Percentiles rank a stretch among this genome's conserved stretches.
Evolutionary conservation across 2,113 vertebrate species (phyloP).

Genomic region (Chaetodon trifascialis): DNA sequence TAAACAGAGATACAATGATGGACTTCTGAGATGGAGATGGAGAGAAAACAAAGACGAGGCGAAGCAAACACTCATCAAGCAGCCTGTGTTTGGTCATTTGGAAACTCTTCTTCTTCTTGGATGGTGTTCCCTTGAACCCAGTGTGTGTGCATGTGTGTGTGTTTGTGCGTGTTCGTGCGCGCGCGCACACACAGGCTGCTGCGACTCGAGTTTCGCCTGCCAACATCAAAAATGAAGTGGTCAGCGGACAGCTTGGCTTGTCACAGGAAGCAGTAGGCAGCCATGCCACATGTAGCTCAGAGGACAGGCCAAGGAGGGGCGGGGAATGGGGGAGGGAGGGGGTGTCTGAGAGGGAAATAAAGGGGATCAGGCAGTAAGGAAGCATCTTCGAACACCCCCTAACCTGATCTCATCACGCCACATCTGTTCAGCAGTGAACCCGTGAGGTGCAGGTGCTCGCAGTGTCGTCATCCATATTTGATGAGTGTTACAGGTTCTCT

Average conservation of each 20-base stretch:
- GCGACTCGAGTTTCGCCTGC: conserved; percentile 54
- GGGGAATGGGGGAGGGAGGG: not conserved
- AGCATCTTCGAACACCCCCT: conserved; percentile 29
- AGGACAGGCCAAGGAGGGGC: conserved; percentile 79
- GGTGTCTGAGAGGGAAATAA: conserved; percentile 15
- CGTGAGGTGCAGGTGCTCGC: conserved; percentile 33
- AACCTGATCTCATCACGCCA: conserved; percentile 78
- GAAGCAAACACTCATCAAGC: conserved; percentile 66
- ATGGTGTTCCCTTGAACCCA: conserved; percentile 65
- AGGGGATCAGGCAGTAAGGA: conserved; percentile 24
- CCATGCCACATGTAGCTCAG: conserved; percentile 73
- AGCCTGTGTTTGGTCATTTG: conserved; percentile 79
- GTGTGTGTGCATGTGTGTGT: conserved; percentile 20
- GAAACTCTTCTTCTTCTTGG: conserved; percentile 71
- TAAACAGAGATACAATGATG: conserved; percentile 63
- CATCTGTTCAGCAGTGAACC: conserved; percentile 73
- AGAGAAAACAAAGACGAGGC: conserved; percentile 64
- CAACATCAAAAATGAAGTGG: conserved; percentile 81
- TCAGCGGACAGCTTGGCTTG: conserved; percentile 82
- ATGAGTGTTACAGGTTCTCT: conserved; percentile 60
- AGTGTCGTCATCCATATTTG: conserved; percentile 55
- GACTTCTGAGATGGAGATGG: conserved; percentile 53
- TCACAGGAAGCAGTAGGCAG: conserved; percentile 77
- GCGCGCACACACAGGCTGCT: conserved; percentile 28
- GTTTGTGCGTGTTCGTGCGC: not conserved